Percentiles rank a stretch among this genome's conserved stretches.
These are phyloP conservation scores for Tinea semifulvella DNA, from an alignment of 2,888 invertebrate species.

Conservation along the genomic window DNA sequence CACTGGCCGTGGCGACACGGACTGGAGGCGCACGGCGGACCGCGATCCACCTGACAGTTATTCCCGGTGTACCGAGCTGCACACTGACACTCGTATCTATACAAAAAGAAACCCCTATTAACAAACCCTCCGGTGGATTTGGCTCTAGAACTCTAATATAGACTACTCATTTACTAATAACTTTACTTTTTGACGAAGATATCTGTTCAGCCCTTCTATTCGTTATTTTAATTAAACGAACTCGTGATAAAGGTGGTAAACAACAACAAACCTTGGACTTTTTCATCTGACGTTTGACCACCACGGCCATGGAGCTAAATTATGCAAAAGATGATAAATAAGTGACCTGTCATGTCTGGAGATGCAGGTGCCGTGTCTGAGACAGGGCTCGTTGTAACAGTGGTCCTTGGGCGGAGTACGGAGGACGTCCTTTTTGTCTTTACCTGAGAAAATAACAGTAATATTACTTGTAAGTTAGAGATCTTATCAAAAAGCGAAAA, in stretches of 20 bases:
- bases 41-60: constrained; percentile 86
- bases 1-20: constrained; percentile 83
- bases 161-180: too few relatives aligned
- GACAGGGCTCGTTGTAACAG: constrained; percentile 83
- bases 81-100: constrained; percentile 83
- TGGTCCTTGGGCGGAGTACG: constrained; percentile 70
- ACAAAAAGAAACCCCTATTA: neutral
- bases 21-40: constrained; percentile 73
- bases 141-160: neutral
- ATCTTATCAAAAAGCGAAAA: too few relatives aligned
- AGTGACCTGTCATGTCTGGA: constrained; percentile 72
- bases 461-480: too few relatives aligned
- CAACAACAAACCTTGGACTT: too few relatives aligned
- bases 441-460: constrained; percentile 44
- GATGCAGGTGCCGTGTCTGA: constrained; percentile 83
- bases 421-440: constrained; percentile 61
- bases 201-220: too few relatives aligned
- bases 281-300: too few relatives aligned
- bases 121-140: too few relatives aligned
- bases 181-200: too few relatives aligned
- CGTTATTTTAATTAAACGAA: too few relatives aligned
- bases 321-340: too few relatives aligned
- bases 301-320: too few relatives aligned
- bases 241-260: too few relatives aligned
- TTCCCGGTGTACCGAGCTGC: constrained; percentile 84